Evolutionary conservation across 2,113 vertebrate species (phyloP), one percentile per base, ranked within the genome.

Genomic region (Plestiodon gilberti): DNA sequence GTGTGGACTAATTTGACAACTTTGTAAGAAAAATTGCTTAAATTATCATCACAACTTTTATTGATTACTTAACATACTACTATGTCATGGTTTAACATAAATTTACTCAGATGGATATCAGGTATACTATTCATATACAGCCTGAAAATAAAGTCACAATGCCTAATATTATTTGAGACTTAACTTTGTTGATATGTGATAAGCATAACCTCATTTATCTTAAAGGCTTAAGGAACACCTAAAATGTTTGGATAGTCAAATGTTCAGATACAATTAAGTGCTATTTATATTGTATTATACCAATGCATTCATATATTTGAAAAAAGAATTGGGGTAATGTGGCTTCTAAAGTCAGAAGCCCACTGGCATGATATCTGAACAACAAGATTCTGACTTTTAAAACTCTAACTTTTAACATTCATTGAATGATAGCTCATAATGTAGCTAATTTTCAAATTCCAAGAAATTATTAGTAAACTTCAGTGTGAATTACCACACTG

Each of bases 11-110:
- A 89, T 55, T 13, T 35, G 71, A 84, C 38, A 35, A 17, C 70
- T 88, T 91, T 92, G 2, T 2, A 93, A 84, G 91, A 90, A 87
- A 87, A 91, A 81, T 89, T 52, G 48, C 78, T 92, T 78, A 78
- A 55, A 62, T 82, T 92, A 91, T 69, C 11, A 1, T 65, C 92
- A 89, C 33, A 25, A 83, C 86, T 92, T 90, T 85, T 79, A 76
- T 17, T 6, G 76, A 90, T 91, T 91, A 89, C 35, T 43, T 55
- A 84, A n/a, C 7, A 15, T 57, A 65, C 22, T 78, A 13, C 23
- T n/a, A 77, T 89, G 84, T 17, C 25, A 52, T 5, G 33, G 87
- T 70, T 0, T 2, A 82, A 82, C 1, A 69, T 64, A 61, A 3
- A 3, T 0, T 0, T 4, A 6, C 10, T 18, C 11, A 2, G 35